phyloP scores from a whole-genome alignment of 2,113 vertebrate species.

The Neogale vison region DNA sequence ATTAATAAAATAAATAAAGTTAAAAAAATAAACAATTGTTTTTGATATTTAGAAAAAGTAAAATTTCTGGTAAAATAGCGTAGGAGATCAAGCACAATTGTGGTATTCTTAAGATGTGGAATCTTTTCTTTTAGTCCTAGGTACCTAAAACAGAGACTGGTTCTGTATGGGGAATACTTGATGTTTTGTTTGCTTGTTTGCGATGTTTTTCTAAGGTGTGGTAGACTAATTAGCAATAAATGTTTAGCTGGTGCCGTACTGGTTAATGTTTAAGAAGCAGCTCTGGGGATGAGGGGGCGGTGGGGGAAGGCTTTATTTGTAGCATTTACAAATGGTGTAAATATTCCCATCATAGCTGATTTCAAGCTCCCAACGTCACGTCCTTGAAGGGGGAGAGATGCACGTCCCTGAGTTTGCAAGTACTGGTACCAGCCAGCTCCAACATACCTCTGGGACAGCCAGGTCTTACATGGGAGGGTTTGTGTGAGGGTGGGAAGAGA shows the following conservation, averaged over 20 bases:
- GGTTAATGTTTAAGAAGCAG: not conserved
- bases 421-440: not conserved
- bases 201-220: not conserved
- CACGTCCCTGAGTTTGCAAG: not conserved
- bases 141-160: not conserved
- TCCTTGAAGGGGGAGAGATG: not conserved
- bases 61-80: not conserved
- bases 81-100: not conserved
- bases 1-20: no score
- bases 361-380: not conserved
- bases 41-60: not conserved
- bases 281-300: not conserved
- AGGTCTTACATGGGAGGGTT: not conserved
- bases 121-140: not conserved
- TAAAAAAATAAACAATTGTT: not conserved
- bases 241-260: not conserved
- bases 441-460: not conserved
- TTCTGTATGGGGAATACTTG: not conserved
- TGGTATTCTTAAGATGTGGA: not conserved
- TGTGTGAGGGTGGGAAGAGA: not conserved
- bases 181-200: not conserved
- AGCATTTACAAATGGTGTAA: not conserved
- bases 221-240: slow-evolving; percentile 6
- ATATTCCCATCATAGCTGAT: not conserved
- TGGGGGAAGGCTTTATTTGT: not conserved